Base-by-base conservation (phyloP, 2,113 vertebrate species). In the Lepisosteus oculatus region DNA sequence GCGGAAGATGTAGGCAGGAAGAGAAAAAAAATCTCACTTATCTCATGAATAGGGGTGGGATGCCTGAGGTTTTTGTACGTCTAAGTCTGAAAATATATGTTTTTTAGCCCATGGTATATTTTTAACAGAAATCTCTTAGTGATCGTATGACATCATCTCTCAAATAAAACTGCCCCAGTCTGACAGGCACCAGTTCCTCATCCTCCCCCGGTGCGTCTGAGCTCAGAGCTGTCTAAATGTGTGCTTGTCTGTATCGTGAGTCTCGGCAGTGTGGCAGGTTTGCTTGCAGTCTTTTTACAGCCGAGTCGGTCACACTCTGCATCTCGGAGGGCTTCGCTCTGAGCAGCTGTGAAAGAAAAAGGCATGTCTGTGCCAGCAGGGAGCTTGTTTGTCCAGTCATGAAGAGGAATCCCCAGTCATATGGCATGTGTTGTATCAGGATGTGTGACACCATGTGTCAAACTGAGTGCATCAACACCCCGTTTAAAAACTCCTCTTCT, bases 351-450 rank as follows among this genome's bases (percentile, higher is more conserved):
- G 47, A 62, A 74, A 68, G 77, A 76, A 67, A 77, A 72, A 73
- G 1, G 7, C 71, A 65, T 67, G 63, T 76, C 74, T 8, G 12
- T 57, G 55, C 64, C 80, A 74, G 74, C 78, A 77, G 12, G 47
- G 43, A 69, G 72, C 71, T 65, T 77, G 78, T 79, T 83, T 72
- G 71, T 76, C 66, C 67, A 77, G 77, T 61, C 71, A 59, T 43
- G 43, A 6, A n/a, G 70, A 67, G 41, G 72, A 62, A 55, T 17
- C 4, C 51, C n/a, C 8, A 15, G 55, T 43, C 70, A 61, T 64
- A 74, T 76, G 82, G 68, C 72, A 76, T 86, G 80, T 84, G 82
- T 80, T 80, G 81, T 72, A 81, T 70, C 9, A 73, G 13, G 2
- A 65, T 61, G 74, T 7, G 41, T 74, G 74, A 77, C 63, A 74